phyloP scores from a whole-genome alignment of 2,888 invertebrate species.

The Andrena camellia region DNA sequence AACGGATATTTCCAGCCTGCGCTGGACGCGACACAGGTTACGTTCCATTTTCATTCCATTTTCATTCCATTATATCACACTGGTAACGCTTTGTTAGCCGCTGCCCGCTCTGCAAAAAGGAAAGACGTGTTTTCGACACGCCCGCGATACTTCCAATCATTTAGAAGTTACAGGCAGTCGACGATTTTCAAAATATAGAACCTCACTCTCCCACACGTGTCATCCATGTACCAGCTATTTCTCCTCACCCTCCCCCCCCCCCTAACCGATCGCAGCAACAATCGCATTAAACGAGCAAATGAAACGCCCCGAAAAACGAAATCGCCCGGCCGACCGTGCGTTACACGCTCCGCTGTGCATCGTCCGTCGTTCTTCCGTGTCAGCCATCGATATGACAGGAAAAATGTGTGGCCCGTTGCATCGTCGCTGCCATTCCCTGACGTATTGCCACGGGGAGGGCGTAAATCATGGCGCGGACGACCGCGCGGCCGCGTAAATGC shows the following conservation, averaged over 20 bases:
- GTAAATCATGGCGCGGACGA: constrained; percentile 71
- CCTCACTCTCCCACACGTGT: not conserved
- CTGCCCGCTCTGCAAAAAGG: not conserved
- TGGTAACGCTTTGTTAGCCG: not conserved
- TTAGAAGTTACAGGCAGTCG: not conserved
- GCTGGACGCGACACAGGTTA: not conserved
- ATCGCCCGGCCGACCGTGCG: not conserved
- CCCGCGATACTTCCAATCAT: not conserved
- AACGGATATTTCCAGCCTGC: constrained; percentile 1
- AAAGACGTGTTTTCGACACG: constrained; percentile 16
- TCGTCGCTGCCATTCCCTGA: constrained; percentile 55
- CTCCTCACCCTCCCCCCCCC: no score
- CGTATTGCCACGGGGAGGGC: constrained; percentile 54
- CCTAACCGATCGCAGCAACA: no score
- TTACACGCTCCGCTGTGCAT: not conserved
- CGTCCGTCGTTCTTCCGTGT: not conserved
- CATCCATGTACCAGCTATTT: not conserved
- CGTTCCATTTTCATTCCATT: constrained; percentile 21
- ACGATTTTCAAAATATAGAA: not conserved
- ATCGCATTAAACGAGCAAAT: not conserved
- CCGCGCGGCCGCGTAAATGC: constrained; percentile 67
- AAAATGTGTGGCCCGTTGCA: constrained; percentile 40
- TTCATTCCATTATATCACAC: constrained; percentile 29
- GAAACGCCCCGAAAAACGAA: not conserved
- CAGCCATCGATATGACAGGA: constrained; percentile 32